A percentile compares a stretch with the other conserved stretches of the same genome.
Conservation (phyloP, 2,113 vertebrate genomes). For the Proteles cristata region DNA sequence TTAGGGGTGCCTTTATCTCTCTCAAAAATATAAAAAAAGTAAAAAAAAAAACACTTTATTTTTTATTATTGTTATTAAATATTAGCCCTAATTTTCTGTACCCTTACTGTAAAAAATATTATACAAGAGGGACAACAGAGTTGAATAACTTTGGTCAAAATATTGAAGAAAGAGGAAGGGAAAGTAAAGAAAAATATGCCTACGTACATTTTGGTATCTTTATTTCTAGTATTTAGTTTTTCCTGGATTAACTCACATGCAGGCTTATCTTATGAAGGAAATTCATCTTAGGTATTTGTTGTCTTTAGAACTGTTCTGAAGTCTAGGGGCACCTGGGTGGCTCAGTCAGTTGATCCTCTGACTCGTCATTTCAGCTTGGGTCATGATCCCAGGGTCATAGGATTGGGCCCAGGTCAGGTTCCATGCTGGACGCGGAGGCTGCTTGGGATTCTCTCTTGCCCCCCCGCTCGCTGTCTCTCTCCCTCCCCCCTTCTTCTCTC, state of each 20-base stretch:
- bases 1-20: not conserved
- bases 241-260: not conserved
- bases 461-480: too few species aligned
- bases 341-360: too few species aligned
- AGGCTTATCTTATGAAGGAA: constrained; percentile 3
- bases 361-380: too few species aligned
- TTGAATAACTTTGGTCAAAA: not conserved
- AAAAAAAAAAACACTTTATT: not conserved
- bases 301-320: constrained; percentile 35
- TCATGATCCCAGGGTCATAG: too few species aligned
- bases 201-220: not conserved
- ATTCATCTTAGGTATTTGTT: constrained; percentile 16
- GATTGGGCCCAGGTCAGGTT: too few species aligned
- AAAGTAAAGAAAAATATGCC: not conserved
- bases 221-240: constrained; percentile 31
- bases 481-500: too few species aligned
- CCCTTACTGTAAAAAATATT: not conserved
- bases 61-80: constrained; percentile 22
- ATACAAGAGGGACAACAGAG: not conserved
- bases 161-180: not conserved
- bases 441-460: too few species aligned
- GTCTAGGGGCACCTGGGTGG: not conserved
- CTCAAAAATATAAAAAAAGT: too few species aligned
- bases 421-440: too few species aligned
- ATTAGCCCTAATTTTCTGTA: not conserved